A percentile compares a stretch with the other conserved stretches of the same genome.
phyloP scores from a whole-genome alignment of 2,113 vertebrate genomes.

The Phalacrocorax pelagicus region DNA sequence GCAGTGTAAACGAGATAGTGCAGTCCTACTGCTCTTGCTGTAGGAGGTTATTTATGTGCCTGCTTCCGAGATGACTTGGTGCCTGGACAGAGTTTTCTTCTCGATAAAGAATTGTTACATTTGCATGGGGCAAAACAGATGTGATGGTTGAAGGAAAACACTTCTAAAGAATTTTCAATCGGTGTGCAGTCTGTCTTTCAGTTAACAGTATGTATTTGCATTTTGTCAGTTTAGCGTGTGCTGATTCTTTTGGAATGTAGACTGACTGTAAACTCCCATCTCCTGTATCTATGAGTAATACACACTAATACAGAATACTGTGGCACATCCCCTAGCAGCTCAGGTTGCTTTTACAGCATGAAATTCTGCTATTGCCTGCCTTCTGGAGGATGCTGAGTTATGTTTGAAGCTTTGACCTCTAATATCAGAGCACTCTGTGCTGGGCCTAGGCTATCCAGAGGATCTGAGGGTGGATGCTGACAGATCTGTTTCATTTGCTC shows the following conservation, averaged over 20 bases:
- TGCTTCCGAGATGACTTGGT: not conserved
- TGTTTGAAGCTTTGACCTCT: not conserved
- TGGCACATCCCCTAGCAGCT: not conserved
- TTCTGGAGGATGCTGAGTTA: not conserved
- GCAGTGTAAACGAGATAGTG: accelerated
- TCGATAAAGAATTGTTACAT: not conserved
- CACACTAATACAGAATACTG: not conserved
- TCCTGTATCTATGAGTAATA: not conserved
- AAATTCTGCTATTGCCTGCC: not conserved
- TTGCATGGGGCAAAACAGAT: not conserved
- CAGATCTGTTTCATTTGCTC: not conserved
- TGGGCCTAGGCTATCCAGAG: not conserved
- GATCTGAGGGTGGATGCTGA: not conserved
- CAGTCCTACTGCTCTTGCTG: accelerated
- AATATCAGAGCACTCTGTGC: not conserved
- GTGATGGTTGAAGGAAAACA: not conserved
- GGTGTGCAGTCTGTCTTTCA: not conserved
- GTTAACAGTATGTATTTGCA: not conserved
- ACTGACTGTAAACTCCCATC: not conserved
- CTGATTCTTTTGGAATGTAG: not conserved
- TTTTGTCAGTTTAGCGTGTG: not conserved
- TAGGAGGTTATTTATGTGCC: not conserved
- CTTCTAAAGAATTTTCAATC: not conserved
- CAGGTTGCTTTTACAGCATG: not conserved
- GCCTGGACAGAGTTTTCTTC: not conserved